phyloP scores from a whole-genome alignment of 1,140 invertebrate genomes.

The Aphelinus certus region DNA sequence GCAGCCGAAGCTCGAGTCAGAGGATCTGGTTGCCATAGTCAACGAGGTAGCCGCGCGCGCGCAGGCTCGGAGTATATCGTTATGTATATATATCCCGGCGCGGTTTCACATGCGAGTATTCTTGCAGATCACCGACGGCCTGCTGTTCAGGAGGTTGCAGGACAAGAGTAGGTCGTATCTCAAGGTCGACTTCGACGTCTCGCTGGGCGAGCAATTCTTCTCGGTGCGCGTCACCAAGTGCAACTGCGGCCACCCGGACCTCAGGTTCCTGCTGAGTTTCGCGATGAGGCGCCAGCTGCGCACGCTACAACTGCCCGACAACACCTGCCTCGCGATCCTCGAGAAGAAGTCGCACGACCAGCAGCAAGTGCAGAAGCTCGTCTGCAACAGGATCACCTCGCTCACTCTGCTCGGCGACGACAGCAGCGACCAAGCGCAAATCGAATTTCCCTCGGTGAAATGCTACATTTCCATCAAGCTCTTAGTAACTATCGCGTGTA shows the following conservation, averaged over 20 bases:
- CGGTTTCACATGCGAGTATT: no score
- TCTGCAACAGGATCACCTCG: neutral
- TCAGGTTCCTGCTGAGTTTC: slow-evolving; percentile 21
- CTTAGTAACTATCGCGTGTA: slow-evolving; percentile 21
- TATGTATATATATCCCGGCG: no score
- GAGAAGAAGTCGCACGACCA: slow-evolving; percentile 1
- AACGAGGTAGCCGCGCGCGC: no score
- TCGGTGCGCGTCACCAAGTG: slow-evolving; percentile 30
- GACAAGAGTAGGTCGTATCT: slow-evolving; percentile 2
- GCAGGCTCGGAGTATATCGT: no score
- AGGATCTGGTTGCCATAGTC: no score
- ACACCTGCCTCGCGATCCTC: slow-evolving; percentile 4
- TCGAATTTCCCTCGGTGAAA: slow-evolving; percentile 37
- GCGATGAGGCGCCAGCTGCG: neutral
- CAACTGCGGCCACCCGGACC: neutral
- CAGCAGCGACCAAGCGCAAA: neutral
- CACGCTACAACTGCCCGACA: neutral
- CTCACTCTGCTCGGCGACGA: neutral
- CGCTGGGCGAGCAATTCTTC: slow-evolving; percentile 2
- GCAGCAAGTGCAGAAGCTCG: neutral
- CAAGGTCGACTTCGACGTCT: slow-evolving; percentile 29
- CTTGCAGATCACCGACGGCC: neutral
- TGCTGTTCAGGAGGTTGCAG: slow-evolving; percentile 10
- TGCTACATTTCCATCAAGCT: slow-evolving; percentile 40
- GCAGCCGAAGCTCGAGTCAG: no score